Conservation (phyloP, 1,140 invertebrate species). For the Idris sp. region DNA sequence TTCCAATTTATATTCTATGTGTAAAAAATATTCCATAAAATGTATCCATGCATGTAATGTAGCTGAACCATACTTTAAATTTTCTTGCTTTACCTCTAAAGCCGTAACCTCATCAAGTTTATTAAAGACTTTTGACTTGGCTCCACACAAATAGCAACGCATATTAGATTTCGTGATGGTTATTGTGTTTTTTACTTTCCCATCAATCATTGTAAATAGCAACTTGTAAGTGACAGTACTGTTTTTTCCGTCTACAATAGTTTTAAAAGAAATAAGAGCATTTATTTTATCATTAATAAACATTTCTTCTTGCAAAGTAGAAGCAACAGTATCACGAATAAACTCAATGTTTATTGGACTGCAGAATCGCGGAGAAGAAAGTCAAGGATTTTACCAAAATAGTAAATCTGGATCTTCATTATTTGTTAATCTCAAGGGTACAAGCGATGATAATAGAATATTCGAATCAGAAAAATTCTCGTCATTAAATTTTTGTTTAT, state of each 20-base stretch:
- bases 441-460: constrained; percentile 56
- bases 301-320: constrained; percentile 23
- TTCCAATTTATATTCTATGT: constrained; percentile 40
- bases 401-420: constrained; percentile 31
- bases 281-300: constrained; percentile 43
- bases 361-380: constrained; percentile 44
- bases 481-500: constrained; percentile 36
- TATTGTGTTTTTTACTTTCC: constrained; percentile 35
- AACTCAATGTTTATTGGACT: constrained; percentile 35
- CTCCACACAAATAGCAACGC: constrained; percentile 41
- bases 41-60: constrained; percentile 47
- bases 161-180: constrained; percentile 33
- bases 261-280: constrained; percentile 32
- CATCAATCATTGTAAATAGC: constrained; percentile 48
- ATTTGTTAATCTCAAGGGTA: constrained; percentile 29
- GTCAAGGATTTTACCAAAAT: constrained; percentile 47
- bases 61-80: constrained; percentile 24
- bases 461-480: constrained; percentile 49
- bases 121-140: constrained; percentile 29
- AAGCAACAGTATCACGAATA: constrained; percentile 26
- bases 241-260: constrained; percentile 20
- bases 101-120: constrained; percentile 9
- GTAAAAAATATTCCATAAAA: constrained; percentile 45
- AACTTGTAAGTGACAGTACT: constrained; percentile 26
- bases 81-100: constrained; percentile 27